These are phyloP conservation scores for Globicephala melas DNA, from an alignment of 2,113 vertebrate genomes.

Conservation along the genomic window DNA sequence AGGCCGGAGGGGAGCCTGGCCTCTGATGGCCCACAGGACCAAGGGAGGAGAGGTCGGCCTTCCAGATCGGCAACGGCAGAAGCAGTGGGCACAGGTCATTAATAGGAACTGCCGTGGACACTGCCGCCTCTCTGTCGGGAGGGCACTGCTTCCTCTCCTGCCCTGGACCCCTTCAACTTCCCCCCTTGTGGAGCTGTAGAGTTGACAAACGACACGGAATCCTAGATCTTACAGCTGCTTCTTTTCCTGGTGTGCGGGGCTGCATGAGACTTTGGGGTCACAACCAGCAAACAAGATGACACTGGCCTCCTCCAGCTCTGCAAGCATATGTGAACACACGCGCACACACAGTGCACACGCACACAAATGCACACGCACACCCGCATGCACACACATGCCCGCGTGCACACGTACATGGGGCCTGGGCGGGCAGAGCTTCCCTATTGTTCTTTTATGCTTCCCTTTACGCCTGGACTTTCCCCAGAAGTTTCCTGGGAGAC, in stretches of 20 bases:
- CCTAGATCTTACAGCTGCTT: no score
- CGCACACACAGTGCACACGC: not conserved
- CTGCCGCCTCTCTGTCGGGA: not conserved
- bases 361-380: no score
- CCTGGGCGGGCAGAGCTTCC: no score
- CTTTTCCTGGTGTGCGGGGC: not conserved
- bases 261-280: not conserved
- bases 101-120: not conserved
- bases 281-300: not conserved
- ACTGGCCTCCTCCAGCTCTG: not conserved
- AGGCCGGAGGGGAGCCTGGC: not conserved
- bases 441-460: not conserved
- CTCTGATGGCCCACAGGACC: rapidly evolving
- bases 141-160: not conserved
- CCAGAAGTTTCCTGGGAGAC: not conserved
- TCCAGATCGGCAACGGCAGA: not conserved
- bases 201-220: not conserved
- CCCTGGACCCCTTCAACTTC: not conserved
- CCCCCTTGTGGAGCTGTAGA: not conserved
- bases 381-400: rapidly evolving
- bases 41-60: not conserved
- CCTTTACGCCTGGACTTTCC: not conserved
- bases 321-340: no score
- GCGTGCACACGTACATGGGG: rapidly evolving
- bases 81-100: not conserved